These are phyloP conservation scores for Sarcophaga bullata DNA, from an alignment of 1,140 invertebrate genomes.

Conservation along the genomic window DNA sequence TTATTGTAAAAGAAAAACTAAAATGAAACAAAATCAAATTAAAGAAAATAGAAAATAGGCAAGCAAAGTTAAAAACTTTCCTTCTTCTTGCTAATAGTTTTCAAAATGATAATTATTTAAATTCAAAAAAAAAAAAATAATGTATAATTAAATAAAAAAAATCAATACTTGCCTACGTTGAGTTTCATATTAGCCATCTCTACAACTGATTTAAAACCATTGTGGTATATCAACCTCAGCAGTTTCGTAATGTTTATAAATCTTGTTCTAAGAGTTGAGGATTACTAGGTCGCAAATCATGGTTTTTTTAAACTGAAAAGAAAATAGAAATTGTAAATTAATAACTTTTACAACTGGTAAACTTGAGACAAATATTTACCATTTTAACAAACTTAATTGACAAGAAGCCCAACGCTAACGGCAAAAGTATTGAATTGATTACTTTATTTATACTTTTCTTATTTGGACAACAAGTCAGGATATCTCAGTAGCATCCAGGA, in stretches of 20 bases:
- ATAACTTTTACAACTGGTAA: background rate
- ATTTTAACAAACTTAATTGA: conserved; percentile 88
- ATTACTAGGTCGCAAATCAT: conserved; percentile 93
- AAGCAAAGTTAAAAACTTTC: background rate
- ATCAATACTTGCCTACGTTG: conserved; percentile 55
- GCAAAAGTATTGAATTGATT: too few species aligned
- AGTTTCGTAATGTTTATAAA: conserved; percentile 86
- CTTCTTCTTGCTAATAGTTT: background rate
- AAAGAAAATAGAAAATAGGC: background rate
- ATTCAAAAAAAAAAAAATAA: too few species aligned
- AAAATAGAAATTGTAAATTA: background rate
- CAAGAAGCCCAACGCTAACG: too few species aligned
- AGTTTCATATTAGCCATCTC: conserved; percentile 54
- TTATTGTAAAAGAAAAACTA: background rate
- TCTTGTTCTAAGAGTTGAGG: conserved; percentile 87
- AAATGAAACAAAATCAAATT: background rate
- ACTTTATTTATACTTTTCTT: too few species aligned
- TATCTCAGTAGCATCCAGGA: too few species aligned
- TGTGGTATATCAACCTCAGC: conserved; percentile 79
- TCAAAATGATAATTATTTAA: too few species aligned
- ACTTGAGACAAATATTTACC: conserved; percentile 69
- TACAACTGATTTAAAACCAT: conserved; percentile 75
- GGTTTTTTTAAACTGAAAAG: conserved; percentile 91
- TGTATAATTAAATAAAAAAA: too few species aligned
- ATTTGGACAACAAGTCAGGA: too few species aligned